These are phyloP conservation scores for Drosophila neocordata DNA, from an alignment of 1,140 invertebrate species.

Conservation along the genomic window DNA sequence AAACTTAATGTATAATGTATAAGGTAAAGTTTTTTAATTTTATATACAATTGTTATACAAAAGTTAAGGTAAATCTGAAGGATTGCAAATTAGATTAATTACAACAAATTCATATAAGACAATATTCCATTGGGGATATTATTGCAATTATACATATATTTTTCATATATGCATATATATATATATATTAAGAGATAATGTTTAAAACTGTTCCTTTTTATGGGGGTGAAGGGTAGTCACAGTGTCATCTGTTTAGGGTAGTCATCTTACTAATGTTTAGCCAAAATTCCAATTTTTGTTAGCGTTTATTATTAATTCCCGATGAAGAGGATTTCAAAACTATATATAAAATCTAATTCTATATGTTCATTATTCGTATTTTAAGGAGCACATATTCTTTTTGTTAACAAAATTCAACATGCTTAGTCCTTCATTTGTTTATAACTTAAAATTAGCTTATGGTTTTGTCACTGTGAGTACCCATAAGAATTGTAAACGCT, in stretches of 20 bases:
- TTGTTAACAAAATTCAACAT: neutral
- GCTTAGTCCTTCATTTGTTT: slow-evolving; percentile 26
- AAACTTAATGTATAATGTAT: slow-evolving; percentile 27
- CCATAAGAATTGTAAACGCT: slow-evolving; percentile 14
- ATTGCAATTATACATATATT: slow-evolving; percentile 3
- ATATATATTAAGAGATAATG: neutral
- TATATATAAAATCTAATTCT: slow-evolving; percentile 6
- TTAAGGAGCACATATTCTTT: neutral
- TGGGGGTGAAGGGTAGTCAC: slow-evolving; percentile 8
- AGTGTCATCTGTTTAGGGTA: slow-evolving; percentile 11
- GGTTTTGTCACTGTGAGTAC: slow-evolving; percentile 21
- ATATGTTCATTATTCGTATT: slow-evolving; percentile 7
- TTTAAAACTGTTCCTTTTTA: slow-evolving; percentile 6
- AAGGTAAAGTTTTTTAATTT: slow-evolving; percentile 13
- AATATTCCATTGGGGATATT: neutral
- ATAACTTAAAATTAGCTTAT: slow-evolving; percentile 29
- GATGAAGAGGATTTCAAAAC: neutral
- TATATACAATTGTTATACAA: slow-evolving; percentile 51
- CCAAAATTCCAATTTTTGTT: neutral
- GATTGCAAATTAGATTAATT: slow-evolving; percentile 15
- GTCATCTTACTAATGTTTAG: neutral
- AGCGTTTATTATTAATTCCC: neutral
- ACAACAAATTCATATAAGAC: slow-evolving; percentile 17
- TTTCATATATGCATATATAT: neutral
- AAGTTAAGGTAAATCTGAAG: slow-evolving; percentile 41